Conservation (phyloP, 2,888 invertebrate species). For the Parnassius glacialis region DNA sequence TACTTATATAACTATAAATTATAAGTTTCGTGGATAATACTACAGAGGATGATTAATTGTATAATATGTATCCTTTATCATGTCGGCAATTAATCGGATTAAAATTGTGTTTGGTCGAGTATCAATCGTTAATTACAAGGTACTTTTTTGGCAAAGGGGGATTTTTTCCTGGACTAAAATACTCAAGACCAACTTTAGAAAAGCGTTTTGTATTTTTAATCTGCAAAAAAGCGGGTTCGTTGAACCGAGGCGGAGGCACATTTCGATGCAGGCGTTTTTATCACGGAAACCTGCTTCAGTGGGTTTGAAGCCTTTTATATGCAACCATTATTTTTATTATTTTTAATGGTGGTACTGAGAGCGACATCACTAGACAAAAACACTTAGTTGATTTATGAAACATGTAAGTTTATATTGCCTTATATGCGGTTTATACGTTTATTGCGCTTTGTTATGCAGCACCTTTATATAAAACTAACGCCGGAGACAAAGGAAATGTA, state of each 20-base stretch:
- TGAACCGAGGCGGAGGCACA: conserved; percentile 11
- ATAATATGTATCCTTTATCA: background rate
- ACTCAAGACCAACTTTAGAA: conserved; percentile 6
- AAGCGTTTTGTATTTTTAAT: conserved; percentile 14
- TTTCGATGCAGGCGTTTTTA: conserved; percentile 15
- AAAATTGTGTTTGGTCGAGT: background rate
- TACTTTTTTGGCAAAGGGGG: background rate
- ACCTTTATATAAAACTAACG: conserved; percentile 6
- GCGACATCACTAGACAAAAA: too few relatives aligned
- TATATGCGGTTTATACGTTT: background rate
- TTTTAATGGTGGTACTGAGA: background rate
- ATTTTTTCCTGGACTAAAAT: conserved; percentile 6
- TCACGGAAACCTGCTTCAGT: conserved; percentile 7
- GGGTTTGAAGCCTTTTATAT: background rate
- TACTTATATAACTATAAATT: background rate
- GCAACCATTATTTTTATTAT: too few relatives aligned
- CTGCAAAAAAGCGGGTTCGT: conserved; percentile 12
- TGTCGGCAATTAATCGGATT: background rate
- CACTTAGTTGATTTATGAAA: background rate
- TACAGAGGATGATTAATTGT: background rate
- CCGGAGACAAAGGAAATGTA: conserved; percentile 9
- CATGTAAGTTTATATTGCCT: background rate
- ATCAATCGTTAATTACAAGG: background rate
- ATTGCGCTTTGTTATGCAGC: background rate
- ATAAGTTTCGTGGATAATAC: background rate